Conservation (phyloP, 2,888 invertebrate species). For the Lagria hirta region DNA sequence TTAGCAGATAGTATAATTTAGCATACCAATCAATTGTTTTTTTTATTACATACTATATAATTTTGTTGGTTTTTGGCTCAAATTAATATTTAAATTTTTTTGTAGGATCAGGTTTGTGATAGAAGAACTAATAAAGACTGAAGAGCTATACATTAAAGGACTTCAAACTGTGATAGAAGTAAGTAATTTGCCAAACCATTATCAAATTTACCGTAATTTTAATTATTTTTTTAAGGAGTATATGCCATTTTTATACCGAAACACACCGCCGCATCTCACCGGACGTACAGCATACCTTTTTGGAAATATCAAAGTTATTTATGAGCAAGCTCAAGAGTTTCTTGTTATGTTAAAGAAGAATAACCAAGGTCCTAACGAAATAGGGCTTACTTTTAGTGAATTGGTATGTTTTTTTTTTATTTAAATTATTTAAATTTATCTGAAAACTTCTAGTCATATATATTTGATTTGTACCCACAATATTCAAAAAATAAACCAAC, state of each 20-base stretch:
- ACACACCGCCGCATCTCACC: slow-evolving; percentile 25
- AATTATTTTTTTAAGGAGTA: slow-evolving; percentile 40
- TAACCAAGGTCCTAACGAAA: slow-evolving; percentile 35
- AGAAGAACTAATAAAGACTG: slow-evolving; percentile 47
- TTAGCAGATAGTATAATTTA: too few species aligned
- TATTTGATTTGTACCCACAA: slow-evolving; percentile 47
- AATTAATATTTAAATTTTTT: too few species aligned
- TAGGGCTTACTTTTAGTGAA: slow-evolving; percentile 42
- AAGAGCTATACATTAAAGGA: slow-evolving; percentile 45
- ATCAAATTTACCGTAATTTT: not conserved
- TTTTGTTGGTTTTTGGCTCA: too few species aligned
- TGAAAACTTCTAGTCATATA: too few species aligned
- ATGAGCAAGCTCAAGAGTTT: slow-evolving; percentile 38
- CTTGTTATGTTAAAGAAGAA: slow-evolving; percentile 36
- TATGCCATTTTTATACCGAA: slow-evolving; percentile 41
- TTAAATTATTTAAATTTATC: too few species aligned
- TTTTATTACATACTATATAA: too few species aligned
- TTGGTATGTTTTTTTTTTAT: slow-evolving; percentile 43
- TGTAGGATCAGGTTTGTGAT: slow-evolving; percentile 44
- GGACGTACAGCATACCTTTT: slow-evolving; percentile 37
- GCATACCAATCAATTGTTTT: too few species aligned
- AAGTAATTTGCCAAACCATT: slow-evolving; percentile 23
- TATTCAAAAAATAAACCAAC: slow-evolving; percentile 50
- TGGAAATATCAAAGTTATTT: slow-evolving; percentile 45
- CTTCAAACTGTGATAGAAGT: slow-evolving; percentile 44